phyloP scores from a whole-genome alignment of 2,888 invertebrate species.

The Drosophila neonasuta region DNA sequence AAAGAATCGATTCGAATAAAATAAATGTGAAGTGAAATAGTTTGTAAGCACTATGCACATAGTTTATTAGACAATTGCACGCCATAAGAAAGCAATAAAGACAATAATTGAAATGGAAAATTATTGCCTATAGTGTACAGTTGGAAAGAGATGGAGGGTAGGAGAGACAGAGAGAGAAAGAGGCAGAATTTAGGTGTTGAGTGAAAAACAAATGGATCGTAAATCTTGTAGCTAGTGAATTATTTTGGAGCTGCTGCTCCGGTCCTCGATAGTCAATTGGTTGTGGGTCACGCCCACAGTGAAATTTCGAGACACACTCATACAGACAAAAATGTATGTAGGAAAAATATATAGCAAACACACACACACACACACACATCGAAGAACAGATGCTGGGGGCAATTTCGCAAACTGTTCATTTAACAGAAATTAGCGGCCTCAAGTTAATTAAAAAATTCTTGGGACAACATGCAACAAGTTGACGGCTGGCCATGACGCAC shows the following conservation, averaged over 20 bases:
- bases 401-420: constrained; percentile 41
- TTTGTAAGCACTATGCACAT: background rate
- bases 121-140: constrained; percentile 1
- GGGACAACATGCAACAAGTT: constrained; percentile 73
- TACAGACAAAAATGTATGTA: background rate
- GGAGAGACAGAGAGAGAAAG: background rate
- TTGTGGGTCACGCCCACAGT: constrained; percentile 31
- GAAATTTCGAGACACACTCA: constrained; percentile 18
- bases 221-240: constrained; percentile 43
- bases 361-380: no score
- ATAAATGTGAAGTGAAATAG: background rate
- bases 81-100: constrained; percentile 12
- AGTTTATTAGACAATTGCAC: constrained; percentile 12
- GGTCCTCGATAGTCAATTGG: constrained; percentile 30
- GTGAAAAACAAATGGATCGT: constrained; percentile 58
- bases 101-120: constrained; percentile 10
- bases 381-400: background rate
- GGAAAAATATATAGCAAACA: background rate
- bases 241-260: constrained; percentile 12
- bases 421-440: constrained; percentile 55
- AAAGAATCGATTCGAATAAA: background rate
- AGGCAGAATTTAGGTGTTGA: constrained; percentile 22
- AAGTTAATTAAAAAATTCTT: constrained; percentile 59
- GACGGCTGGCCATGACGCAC: constrained; percentile 73
- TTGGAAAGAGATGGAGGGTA: background rate